Conservation (phyloP, 2,797 vertebrate species). For the Poeciliopsis infans region DNA sequence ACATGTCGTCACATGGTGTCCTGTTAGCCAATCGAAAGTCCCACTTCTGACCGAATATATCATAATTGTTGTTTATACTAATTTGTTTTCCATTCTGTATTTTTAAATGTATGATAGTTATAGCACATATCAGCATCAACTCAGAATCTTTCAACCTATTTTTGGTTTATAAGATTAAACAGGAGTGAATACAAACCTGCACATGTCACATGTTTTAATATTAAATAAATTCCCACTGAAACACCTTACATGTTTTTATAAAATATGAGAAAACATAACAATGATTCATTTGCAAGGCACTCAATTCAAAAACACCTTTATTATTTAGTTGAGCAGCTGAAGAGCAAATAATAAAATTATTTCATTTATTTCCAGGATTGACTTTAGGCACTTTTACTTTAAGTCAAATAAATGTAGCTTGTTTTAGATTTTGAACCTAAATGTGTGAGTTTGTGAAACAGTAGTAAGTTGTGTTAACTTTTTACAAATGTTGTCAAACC, state of each 20-base stretch:
- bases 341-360: too few species aligned
- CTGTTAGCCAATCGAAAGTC: too few species aligned
- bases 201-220: background rate
- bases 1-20: background rate
- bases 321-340: background rate
- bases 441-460: too few species aligned
- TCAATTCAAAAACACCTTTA: background rate
- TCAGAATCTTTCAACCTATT: background rate
- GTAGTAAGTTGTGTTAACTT: too few species aligned
- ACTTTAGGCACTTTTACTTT: too few species aligned
- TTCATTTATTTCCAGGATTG: too few species aligned
- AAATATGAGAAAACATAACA: background rate
- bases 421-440: too few species aligned
- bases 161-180: background rate
- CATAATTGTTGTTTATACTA: too few species aligned
- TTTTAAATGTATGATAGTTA: background rate
- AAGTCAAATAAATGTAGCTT: too few species aligned
- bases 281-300: background rate
- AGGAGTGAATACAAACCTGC: background rate
- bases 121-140: background rate
- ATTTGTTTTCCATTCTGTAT: slow-evolving; percentile 3
- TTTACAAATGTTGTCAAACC: too few species aligned
- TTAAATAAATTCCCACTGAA: background rate
- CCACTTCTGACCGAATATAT: too few species aligned
- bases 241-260: background rate